phyloP scores from a whole-genome alignment of 92 coral and sea anemone species.

The Siderastrea siderea region DNA sequence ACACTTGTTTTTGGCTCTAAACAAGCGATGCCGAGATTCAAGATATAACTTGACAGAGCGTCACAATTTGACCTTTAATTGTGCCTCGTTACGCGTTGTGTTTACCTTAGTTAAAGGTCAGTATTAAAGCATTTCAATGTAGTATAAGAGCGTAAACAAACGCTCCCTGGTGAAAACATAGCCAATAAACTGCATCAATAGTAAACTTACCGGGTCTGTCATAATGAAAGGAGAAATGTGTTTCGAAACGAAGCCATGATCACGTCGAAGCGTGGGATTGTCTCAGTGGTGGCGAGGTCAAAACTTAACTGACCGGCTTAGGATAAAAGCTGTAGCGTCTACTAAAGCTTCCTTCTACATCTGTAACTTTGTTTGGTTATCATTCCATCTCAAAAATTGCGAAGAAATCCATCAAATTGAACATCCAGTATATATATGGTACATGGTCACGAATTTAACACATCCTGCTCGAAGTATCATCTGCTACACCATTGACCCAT shows the following conservation, averaged over 20 bases:
- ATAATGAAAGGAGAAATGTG: neutral
- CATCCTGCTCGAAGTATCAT: slow-evolving; percentile 2
- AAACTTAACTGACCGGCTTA: neutral
- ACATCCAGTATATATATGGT: no score
- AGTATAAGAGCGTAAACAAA: neutral
- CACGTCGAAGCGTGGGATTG: neutral
- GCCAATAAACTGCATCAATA: neutral
- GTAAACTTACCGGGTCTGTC: slow-evolving; percentile 19
- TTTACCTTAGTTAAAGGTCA: neutral
- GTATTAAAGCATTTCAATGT: neutral
- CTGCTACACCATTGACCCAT: neutral
- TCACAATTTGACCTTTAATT: neutral
- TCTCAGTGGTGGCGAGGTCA: neutral
- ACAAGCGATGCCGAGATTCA: no score
- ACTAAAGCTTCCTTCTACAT: neutral
- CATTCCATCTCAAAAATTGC: neutral
- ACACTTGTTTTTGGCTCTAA: no score
- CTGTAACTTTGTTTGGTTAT: neutral
- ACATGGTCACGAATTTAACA: neutral
- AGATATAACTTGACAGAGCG: neutral
- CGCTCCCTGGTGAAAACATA: neutral
- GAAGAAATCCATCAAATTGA: neutral
- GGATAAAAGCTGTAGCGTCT: neutral
- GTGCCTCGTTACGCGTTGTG: neutral
- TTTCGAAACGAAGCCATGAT: neutral